These are phyloP conservation scores for Octomys mimax DNA, from an alignment of 2,797 vertebrate species.

Conservation along the genomic window DNA sequence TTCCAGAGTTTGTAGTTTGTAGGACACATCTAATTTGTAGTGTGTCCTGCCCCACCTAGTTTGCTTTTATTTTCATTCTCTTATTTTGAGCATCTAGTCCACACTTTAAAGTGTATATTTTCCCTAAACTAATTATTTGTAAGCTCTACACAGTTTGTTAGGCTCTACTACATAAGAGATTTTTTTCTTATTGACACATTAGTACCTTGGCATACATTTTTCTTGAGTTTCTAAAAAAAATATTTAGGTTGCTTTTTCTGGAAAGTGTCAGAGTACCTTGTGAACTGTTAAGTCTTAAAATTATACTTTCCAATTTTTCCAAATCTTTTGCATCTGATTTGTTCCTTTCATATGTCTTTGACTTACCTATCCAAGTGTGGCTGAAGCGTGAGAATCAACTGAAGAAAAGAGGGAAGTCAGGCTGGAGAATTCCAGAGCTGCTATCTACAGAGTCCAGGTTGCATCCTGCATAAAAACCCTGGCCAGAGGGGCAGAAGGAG, in stretches of 20 bases:
- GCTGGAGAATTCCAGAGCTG: background rate
- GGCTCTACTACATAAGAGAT: background rate
- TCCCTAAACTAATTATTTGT: conserved; percentile 37
- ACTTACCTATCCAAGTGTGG: background rate
- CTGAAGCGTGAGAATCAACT: background rate
- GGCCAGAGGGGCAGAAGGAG: background rate
- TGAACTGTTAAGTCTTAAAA: background rate
- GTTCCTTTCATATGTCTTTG: background rate
- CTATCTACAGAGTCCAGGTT: fast-evolving
- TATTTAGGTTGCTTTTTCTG: background rate
- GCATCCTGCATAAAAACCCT: background rate
- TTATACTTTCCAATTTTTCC: background rate
- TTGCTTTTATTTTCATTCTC: conserved; percentile 22
- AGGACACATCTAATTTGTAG: background rate
- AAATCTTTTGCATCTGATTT: background rate
- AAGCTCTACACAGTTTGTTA: background rate
- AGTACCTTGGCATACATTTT: conserved; percentile 17
- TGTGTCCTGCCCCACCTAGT: background rate
- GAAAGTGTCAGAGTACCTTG: background rate
- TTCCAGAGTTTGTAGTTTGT: background rate
- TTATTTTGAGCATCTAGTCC: background rate
- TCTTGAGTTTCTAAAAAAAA: conserved; percentile 29
- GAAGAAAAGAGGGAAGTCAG: background rate
- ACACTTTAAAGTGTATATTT: conserved; percentile 51
- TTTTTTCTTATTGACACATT: conserved; percentile 5